Evolutionary conservation across 2,797 vertebrate genomes (phyloP).

Genomic region (Xiphorhynchus erythropygius): DNA sequence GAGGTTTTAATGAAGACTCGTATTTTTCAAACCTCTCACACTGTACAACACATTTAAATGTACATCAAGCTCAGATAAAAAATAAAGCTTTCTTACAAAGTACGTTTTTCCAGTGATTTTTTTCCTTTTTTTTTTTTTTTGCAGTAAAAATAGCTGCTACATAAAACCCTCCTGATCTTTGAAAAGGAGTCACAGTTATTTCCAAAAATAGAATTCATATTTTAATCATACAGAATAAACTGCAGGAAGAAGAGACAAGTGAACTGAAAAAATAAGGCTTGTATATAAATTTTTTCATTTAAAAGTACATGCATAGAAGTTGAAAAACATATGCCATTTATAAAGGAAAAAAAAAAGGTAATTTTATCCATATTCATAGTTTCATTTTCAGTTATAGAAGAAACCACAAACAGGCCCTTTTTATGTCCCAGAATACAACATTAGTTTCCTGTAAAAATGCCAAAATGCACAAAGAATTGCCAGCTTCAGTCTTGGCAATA

Average conservation of each 20-base stretch:
- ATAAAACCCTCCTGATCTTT: slow-evolving; percentile 76
- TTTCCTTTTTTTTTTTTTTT: slow-evolving; percentile 41
- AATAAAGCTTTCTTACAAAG: slow-evolving; percentile 81
- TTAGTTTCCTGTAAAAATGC: slow-evolving; percentile 68
- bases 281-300: slow-evolving; percentile 54
- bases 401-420: slow-evolving; percentile 54
- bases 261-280: slow-evolving; percentile 66
- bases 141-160: slow-evolving; percentile 85
- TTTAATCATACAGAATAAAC: slow-evolving; percentile 69
- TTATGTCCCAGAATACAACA: slow-evolving; percentile 49
- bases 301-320: slow-evolving; percentile 72
- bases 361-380: slow-evolving; percentile 59
- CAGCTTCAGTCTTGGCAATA: slow-evolving; percentile 44
- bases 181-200: slow-evolving; percentile 77
- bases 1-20: slow-evolving; percentile 45
- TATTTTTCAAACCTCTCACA: slow-evolving; percentile 35
- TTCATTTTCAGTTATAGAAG: slow-evolving; percentile 63
- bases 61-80: slow-evolving; percentile 73
- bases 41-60: slow-evolving; percentile 36
- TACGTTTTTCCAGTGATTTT: slow-evolving; percentile 75
- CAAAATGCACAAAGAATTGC: slow-evolving; percentile 71
- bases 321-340: slow-evolving; percentile 69
- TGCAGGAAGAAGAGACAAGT: slow-evolving; percentile 28
- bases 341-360: slow-evolving; percentile 67
- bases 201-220: slow-evolving; percentile 81